These are phyloP conservation scores for Oreochromis spilurus DNA, from an alignment of 2,113 vertebrate genomes.

Conservation along the genomic window DNA sequence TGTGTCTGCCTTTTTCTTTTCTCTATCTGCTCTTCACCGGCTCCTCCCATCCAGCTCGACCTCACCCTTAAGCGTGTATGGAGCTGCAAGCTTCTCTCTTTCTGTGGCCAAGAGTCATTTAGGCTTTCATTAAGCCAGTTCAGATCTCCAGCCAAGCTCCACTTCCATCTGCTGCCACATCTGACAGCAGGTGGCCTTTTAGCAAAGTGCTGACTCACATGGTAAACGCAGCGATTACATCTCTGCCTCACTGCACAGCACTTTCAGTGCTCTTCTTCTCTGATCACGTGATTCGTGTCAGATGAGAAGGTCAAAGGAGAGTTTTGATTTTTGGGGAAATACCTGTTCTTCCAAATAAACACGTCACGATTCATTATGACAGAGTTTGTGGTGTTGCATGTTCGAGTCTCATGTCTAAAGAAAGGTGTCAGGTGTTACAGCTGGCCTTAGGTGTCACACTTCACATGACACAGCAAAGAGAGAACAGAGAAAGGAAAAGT, in stretches of 20 bases:
- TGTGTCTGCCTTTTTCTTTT: background rate
- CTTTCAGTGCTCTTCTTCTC: background rate
- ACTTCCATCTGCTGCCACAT: background rate
- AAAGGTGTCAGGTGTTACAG: background rate
- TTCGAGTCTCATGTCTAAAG: background rate
- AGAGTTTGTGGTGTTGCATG: background rate
- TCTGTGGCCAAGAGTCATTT: background rate
- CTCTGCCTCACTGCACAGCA: constrained; percentile 3
- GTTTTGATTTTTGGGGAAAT: background rate
- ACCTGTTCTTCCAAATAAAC: background rate
- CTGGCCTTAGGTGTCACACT: background rate
- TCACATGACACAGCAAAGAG: background rate
- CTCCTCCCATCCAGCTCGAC: background rate
- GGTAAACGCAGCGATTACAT: background rate
- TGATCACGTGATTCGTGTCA: background rate
- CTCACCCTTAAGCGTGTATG: background rate
- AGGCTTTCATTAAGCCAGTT: constrained; percentile 23
- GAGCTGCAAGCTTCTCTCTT: background rate
- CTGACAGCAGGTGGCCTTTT: constrained; percentile 17
- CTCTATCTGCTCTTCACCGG: background rate
- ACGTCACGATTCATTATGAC: background rate
- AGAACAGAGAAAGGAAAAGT: background rate
- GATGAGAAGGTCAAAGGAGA: background rate
- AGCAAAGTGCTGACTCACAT: constrained; percentile 40
- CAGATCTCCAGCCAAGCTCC: constrained; percentile 3